Base-by-base conservation (phyloP, 2,888 invertebrate genomes). In the Andrena trimmerana region DNA sequence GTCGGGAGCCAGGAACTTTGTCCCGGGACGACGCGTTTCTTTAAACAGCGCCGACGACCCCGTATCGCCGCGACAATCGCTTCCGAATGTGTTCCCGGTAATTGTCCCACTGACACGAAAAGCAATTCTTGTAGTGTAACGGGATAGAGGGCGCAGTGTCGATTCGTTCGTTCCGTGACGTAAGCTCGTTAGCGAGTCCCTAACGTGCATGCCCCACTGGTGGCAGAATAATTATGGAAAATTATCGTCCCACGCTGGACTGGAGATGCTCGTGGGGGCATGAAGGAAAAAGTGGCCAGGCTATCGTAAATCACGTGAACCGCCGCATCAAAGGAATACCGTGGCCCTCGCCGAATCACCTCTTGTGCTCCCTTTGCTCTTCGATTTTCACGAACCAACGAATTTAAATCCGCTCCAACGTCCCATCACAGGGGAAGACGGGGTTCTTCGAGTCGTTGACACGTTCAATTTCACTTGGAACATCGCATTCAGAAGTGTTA, bases 161-260 rank as follows among this genome's bases (percentile, higher is more conserved):
- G 83, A 86, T 86, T 84, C 78, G 75, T 74, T 73, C 67, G 80
- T 86, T 86, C 74, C 86, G 86, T 86, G 86, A 80, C 72, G 81
- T 80, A 80, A 81, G 77, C 86, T 86, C 86, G 86, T 86, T 86
- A 86, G 74, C 57, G 50, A 74, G 73, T 42, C 76, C 78, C 75
- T 71, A 78, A 83, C 86, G 75, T 86, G 83, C 83, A 86, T 86
- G 83, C 75, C 71, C 86, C 86, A 86, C 70, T 86, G 72, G 80
- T 81, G 86, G 83, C 80, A 20, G 86, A 86, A 86, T 86, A 86
- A 86, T 86, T 86, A 86, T 78, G 81, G 86, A 86, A 86, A 86
- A 83, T 86, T 83, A 83, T 86, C 86, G 80, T 85, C 83, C 86
- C 82, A 85, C 78, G 77, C 78, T 60, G 70, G 59, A 77, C 75